Base-by-base conservation (phyloP, 2,888 invertebrate species). In the Eilema sororculum region DNA sequence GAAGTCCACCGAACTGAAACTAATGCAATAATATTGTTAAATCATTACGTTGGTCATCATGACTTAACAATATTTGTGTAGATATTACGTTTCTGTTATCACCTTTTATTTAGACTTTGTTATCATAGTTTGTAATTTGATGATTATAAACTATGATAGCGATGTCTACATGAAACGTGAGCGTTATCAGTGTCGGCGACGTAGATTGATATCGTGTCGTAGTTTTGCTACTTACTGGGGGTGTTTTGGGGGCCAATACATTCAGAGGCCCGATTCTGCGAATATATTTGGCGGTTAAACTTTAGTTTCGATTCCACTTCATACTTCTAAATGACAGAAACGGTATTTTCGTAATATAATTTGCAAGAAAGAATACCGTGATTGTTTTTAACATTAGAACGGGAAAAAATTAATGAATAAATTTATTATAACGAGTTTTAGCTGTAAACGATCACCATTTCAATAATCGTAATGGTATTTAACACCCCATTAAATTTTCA, bases 141-240 rank as follows among this genome's bases (percentile, higher is more conserved):
- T 52, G 52, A 52, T 52, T 52, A 52, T 52, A 52, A 52, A 52
- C 52, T 52, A 52, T n/a, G n/a, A n/a, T 52, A n/a, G 52, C 52
- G 9, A n/a, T 52, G 52, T 52, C 52, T 60, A 9, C 60, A 16
- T 30, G 30, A 16, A 25, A 60, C 28, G 60, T 28, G 25, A 20
- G 16, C 20, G 13, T 25, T 28, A 20, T 28, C 60, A 28, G 20
- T 16, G 33, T 30, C 25, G 8, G 28, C 28, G 20, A n/a, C n/a
- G 52, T 20, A 20, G n/a, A 20, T 8, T n/a, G 0, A 0, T n/a
- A 9, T 52, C 1, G 20, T n/a, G 52, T 52, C n/a, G 52, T 52
- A 52, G 52, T 52, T n/a, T 46, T 52, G 2, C 20, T 46, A 46
- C 6, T 46, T 20, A 9, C 8, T 20, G 9, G 20, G 20, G 8